phyloP scores from a whole-genome alignment of 2,113 vertebrate species.

The Edolisoma coerulescens region DNA sequence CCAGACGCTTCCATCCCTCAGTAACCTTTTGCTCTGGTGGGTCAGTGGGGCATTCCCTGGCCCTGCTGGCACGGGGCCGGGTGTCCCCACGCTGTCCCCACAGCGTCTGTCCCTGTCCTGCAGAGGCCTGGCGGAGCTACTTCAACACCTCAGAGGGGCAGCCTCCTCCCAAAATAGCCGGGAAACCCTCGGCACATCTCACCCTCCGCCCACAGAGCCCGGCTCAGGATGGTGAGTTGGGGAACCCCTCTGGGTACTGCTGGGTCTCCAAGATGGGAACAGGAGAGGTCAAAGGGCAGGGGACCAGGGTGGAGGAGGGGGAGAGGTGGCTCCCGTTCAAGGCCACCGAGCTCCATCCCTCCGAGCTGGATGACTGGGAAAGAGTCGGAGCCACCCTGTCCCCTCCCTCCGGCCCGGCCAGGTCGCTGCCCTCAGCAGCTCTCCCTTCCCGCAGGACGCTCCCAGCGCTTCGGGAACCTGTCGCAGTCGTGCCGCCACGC shows the following conservation, averaged over 20 bases:
- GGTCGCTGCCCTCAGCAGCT: background rate
- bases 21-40: background rate
- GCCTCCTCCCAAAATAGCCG: background rate
- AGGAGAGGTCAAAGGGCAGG: background rate
- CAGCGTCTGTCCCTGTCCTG: background rate
- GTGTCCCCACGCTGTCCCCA: background rate
- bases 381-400: background rate
- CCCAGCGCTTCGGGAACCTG: constrained; percentile 54
- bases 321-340: background rate
- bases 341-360: background rate
- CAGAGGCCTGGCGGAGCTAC: background rate
- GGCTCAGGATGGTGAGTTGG: constrained; percentile 24
- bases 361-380: background rate
- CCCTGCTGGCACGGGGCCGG: background rate
- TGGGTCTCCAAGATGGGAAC: background rate
- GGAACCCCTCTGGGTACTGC: background rate
- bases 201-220: constrained; percentile 9
- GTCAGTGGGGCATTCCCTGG: background rate
- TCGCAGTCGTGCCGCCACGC: constrained; percentile 86
- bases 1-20: background rate
- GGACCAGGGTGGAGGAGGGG: background rate
- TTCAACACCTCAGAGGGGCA: background rate
- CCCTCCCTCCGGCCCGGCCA: fast-evolving
- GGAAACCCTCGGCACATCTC: constrained; percentile 59
- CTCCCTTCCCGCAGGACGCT: background rate